Base-by-base conservation (phyloP, 1,140 invertebrate species). In the Eupristina koningsbergeri region DNA sequence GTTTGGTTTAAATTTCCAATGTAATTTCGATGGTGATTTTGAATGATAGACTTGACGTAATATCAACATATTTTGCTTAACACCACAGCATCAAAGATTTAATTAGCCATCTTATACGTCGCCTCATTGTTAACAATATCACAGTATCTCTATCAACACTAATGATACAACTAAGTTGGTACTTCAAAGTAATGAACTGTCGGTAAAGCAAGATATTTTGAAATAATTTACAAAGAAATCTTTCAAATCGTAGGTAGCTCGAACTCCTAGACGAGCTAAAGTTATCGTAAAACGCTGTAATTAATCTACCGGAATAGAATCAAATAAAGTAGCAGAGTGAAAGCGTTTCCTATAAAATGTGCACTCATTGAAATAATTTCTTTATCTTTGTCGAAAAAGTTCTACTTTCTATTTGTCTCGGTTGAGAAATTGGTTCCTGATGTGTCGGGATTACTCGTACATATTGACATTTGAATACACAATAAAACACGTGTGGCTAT, bases 351-450 rank as follows among this genome's bases (percentile, higher is more conserved):
- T 8, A 50, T 39, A 76, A 50, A 76, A 39, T 39, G 0, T 45
- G n/a, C 45, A 26, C 34, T 53, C 39, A 53, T 53, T 61, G 34
- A 39, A 76, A 50, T 41, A 36, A 34, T 26, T 71, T 34, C 45
- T 75, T 50, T 75, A 75, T 75, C 47, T 53, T 29, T 29, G 29
- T 22, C 39, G 45, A 50, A 41, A 50, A 19, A 36, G 74, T 53
- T 75, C 19, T 9, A 39, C 74, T 76, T 76, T 76, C 47, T 76
- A 76, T 76, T 47, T 75, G 73, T 75, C 73, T 3, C 8, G 26
- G 3, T 3, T 41, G 26, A 71, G 41, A n/a, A 9, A 71, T 71
- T n/a, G 67, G 36, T 22, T 22, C 36, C 13, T 8, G 26, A n/a
- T 71, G 9, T n/a, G 9, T 3, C 36, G 17, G 31, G 41, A n/a